Evolutionary conservation across 2,113 vertebrate genomes (phyloP).

Genomic region (Channa argus): DNA sequence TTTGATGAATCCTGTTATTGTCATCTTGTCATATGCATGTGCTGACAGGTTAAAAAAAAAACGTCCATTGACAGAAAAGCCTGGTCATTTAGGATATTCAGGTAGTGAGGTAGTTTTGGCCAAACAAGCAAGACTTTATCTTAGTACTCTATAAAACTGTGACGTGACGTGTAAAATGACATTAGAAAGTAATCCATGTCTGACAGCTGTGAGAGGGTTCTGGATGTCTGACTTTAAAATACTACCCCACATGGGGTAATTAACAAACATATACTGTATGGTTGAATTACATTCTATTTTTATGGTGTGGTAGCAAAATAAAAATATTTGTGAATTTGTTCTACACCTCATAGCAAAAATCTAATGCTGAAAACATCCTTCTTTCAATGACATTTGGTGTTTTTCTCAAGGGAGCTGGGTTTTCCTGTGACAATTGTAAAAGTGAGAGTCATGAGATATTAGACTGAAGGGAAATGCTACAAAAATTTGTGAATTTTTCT

Average conservation of each 20-base stretch:
- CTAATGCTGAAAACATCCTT: not conserved
- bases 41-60: too few species aligned
- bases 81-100: too few species aligned
- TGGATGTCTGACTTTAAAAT: not conserved
- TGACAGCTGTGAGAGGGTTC: not conserved
- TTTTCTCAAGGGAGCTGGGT: not conserved
- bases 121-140: too few species aligned
- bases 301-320: too few species aligned
- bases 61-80: too few species aligned
- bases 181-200: conserved; percentile 5
- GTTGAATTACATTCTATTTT: not conserved
- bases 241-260: too few species aligned
- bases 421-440: conserved; percentile 5
- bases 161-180: not conserved
- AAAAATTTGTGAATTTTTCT: not conserved
- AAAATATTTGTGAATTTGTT: conserved; percentile 8
- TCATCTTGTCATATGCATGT: too few species aligned
- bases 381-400: not conserved
- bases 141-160: too few species aligned
- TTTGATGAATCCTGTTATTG: too few species aligned
- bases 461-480: conserved; percentile 1
- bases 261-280: too few species aligned
- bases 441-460: conserved; percentile 30
- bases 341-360: not conserved
- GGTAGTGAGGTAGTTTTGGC: too few species aligned